phyloP scores from a whole-genome alignment of 2,113 vertebrate species.

The Sigmodon hispidus region DNA sequence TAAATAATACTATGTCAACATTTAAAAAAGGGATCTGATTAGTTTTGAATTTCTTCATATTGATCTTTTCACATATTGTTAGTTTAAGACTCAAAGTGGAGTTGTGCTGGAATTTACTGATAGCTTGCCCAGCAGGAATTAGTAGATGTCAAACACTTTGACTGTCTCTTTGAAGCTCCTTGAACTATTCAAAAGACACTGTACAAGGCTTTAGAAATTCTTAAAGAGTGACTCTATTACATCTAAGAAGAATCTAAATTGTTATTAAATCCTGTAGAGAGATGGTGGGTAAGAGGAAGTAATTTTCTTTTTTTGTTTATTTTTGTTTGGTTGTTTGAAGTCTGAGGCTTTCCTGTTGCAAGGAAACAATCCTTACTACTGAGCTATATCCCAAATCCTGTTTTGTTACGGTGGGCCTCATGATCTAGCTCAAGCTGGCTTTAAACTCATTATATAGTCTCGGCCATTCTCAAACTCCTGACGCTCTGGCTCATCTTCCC shows the following conservation, averaged over 20 bases:
- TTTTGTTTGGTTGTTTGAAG: neutral
- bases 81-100: constrained; percentile 87
- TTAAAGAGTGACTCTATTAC: neutral
- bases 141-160: constrained; percentile 66
- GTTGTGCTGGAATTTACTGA: constrained; percentile 84
- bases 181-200: constrained; percentile 11
- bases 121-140: constrained; percentile 78
- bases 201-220: neutral
- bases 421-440: neutral
- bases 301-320: neutral
- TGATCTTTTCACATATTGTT: constrained; percentile 89
- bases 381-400: too few relatives aligned
- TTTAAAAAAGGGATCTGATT: constrained; percentile 87
- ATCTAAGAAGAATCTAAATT: constrained; percentile 26
- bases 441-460: neutral
- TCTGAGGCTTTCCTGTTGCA: neutral
- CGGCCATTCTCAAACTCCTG: neutral
- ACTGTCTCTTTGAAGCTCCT: constrained; percentile 75
- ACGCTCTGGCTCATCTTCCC: too few relatives aligned
- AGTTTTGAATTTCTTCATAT: constrained; percentile 90
- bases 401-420: neutral
- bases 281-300: neutral
- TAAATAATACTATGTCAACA: constrained; percentile 95
- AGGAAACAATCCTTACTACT: neutral
- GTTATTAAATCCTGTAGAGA: neutral